Evolutionary conservation across 2,888 invertebrate genomes (phyloP), one percentile per base, ranked within the genome.

Genomic region (Sarcophaga carnaria): DNA sequence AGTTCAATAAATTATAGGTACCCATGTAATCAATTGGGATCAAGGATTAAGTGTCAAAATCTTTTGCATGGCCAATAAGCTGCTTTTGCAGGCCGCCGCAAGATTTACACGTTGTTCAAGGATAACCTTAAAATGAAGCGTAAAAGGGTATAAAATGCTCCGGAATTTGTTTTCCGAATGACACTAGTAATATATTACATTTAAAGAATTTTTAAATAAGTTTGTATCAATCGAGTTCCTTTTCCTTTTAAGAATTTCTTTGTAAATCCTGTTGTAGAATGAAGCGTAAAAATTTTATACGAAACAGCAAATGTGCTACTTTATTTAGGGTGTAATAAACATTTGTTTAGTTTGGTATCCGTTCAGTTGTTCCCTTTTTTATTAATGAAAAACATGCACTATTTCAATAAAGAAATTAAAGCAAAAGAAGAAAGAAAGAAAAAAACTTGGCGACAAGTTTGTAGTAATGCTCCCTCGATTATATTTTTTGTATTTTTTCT

Each of bases 361-460:
- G 17, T 59, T 59, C n/a, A n/a, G 14, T 59, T n/a, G 14, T 1
- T 74, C 22, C 37, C 27, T n/a, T 62, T 37, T 17, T 59, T 17
- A 66, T 37, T 64, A 54, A 17, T 54, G n/a, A 49, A 69, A 49
- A 76, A 54, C 49, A 64, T 37, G n/a, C 66, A 17, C 54, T 49
- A 25, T 64, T 64, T 76, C 20, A 54, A 76, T 66, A 37, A 37
- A 37, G 8, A 37, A 37, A 37, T 37, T 37, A 8, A 37, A 37
- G 37, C 0, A 37, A 37, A 37, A 37, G 17, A 0, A n/a, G 8
- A 25, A 0, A n/a, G 8, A 75, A 59, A 67, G 37, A 60, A 59
- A 66, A 22, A 25, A 60, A 69, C 60, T 78, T 78, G 69, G 77
- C 67, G 77, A 78, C 77, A 69, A 45, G 22, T 60, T 78, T 69